A percentile compares a stretch with the other conserved stretches of the same genome.
Conservation (phyloP, 2,113 vertebrate genomes). For the Hoplias malabaricus region DNA sequence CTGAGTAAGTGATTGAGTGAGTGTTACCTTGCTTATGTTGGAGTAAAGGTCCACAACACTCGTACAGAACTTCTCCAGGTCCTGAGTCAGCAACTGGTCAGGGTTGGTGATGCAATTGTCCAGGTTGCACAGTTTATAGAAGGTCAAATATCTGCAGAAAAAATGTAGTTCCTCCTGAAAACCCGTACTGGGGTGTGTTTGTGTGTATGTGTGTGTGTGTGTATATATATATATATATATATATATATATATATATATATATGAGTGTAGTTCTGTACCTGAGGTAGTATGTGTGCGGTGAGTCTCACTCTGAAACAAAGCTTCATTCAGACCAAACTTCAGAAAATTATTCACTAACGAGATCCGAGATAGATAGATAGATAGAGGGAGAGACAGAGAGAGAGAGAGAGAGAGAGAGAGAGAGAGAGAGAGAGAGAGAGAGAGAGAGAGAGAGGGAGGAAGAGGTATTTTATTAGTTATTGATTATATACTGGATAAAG, state of each 20-base stretch:
- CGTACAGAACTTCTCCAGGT: conserved; percentile 98
- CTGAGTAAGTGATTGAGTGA: background rate
- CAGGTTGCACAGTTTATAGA: conserved; percentile 98
- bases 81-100: conserved; percentile 95
- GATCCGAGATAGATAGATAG: conserved; percentile 3
- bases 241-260: no score
- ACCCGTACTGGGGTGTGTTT: no score
- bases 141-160: conserved; percentile 83
- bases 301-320: conserved; percentile 89
- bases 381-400: background rate
- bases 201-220: no score
- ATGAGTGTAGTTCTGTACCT: conserved; percentile 77
- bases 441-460: background rate
- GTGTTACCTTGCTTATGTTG: conserved; percentile 93
- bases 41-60: conserved; percentile 97
- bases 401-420: no score
- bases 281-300: conserved; percentile 89
- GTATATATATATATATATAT: no score
- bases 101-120: conserved; percentile 95
- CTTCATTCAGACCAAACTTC: conserved; percentile 92
- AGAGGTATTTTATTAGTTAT: background rate
- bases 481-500: no score
- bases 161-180: no score
- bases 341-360: conserved; percentile 93
- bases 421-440: background rate